phyloP scores from a whole-genome alignment of 2,888 invertebrate genomes.

The Pseudococcus jackbeardsleyi region DNA sequence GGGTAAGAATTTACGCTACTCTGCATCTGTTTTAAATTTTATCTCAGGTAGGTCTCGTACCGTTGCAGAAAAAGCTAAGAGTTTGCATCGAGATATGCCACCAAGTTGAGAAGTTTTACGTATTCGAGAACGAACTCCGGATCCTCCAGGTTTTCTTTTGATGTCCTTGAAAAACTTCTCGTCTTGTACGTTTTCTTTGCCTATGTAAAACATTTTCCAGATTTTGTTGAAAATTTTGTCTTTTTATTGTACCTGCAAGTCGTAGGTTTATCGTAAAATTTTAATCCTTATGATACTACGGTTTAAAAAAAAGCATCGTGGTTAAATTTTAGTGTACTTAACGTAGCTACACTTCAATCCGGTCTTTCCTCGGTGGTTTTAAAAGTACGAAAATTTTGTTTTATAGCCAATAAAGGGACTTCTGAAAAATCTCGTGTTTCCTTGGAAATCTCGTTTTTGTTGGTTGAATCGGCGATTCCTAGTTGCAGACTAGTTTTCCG shows the following conservation, averaged over 20 bases:
- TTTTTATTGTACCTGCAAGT: background rate
- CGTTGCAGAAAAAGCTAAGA: background rate
- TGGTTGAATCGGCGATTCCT: background rate
- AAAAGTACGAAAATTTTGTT: background rate
- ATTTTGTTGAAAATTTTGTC: background rate
- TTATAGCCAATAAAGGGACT: background rate
- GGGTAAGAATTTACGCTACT: background rate
- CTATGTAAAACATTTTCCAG: background rate
- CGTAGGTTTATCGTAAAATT: too few species aligned
- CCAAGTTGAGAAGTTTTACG: background rate
- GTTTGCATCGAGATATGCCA: background rate
- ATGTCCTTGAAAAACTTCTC: background rate
- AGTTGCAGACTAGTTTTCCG: background rate
- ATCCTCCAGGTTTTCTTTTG: constrained; percentile 2
- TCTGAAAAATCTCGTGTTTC: background rate
- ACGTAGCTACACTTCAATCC: background rate
- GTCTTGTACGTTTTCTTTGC: background rate
- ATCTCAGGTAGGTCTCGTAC: background rate
- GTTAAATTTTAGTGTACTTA: background rate
- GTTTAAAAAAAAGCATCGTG: background rate
- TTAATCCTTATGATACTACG: background rate
- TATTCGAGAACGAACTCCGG: background rate
- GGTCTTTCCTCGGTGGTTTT: background rate
- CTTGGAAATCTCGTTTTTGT: background rate
- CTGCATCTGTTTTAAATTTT: background rate